These are phyloP conservation scores for Sminthopsis crassicaudata DNA, from an alignment of 2,113 vertebrate genomes.

Conservation along the genomic window DNA sequence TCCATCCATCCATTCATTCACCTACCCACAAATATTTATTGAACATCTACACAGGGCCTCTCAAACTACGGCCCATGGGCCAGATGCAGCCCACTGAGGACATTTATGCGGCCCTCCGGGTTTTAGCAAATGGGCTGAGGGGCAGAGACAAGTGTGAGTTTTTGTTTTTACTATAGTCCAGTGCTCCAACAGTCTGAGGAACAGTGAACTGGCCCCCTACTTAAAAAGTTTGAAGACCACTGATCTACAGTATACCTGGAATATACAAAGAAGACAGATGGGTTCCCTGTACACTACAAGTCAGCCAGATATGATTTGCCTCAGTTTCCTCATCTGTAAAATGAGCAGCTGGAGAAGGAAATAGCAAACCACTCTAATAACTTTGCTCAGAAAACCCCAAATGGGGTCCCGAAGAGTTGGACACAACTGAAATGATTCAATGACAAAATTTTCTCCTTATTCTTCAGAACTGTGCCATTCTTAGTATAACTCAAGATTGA, in stretches of 20 bases:
- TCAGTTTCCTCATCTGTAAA: background rate
- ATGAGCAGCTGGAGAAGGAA: background rate
- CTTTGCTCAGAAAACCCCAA: background rate
- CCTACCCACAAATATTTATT: background rate
- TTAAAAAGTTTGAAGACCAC: no score
- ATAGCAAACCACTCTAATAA: background rate
- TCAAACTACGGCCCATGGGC: no score
- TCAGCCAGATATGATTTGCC: background rate
- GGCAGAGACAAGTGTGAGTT: no score
- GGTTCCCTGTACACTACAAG: background rate
- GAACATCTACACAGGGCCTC: no score
- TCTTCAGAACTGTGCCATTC: background rate
- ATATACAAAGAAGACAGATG: background rate
- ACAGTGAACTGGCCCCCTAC: no score
- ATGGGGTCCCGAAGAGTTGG: background rate
- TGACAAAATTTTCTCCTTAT: background rate
- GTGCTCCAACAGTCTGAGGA: no score
- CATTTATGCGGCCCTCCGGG: no score
- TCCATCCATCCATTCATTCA: background rate
- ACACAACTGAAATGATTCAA: background rate
- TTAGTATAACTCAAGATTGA: background rate
- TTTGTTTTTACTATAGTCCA: no score
- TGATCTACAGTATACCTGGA: background rate
- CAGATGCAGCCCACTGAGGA: no score
- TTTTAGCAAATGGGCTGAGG: no score